Base-by-base conservation (phyloP, 2,113 vertebrate species). In the Lynx canadensis region DNA sequence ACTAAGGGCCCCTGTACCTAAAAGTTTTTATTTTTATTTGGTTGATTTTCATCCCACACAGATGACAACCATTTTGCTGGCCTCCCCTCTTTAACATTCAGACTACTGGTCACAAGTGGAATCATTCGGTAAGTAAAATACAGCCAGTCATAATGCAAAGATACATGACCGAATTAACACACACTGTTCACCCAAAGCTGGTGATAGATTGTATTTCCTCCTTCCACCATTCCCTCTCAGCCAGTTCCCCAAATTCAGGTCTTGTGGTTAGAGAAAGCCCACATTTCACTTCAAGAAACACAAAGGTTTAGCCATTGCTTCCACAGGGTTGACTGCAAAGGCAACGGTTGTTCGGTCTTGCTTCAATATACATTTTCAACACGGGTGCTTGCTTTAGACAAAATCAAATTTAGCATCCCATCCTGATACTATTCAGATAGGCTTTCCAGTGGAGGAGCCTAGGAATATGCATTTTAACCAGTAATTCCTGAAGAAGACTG, bases 11-110 rank as follows among this genome's bases (percentile, higher is more conserved):
- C 41, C 52, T 66, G 33, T 36, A 65, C 57, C 76, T 57, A 55
- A 60, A 3, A 3, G 0, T 6, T 81, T 69, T 86, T 60, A n/a
- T 82, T 48, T 95, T 93, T n/a, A 94, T 89, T 27, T 21, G 41
- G 66, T 2, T 52, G 33, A 89, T 63, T 97, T 94, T 97, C 94
- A 97, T 88, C 91, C 78, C 33, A 78, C 79, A 83, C 7, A 16
- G 3, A 66, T 84, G 92, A 36, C 0, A 12, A 85, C 33, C 6
- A 8, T 0, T 90, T 84, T 60, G 25, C 9, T 48, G 63, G 97
- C 69, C 36, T 89, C n/a, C 41, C 31, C 33, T 52, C 55, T 68
- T 19, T 19, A 85, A 48, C 33, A 55, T 11, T 16, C 74, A 41
- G 8, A 55, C 41, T 36, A 27, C 2, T 89, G 73, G 57, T 60